Base-by-base conservation (phyloP, 2,888 invertebrate species). In the Lissonota sp. region DNA sequence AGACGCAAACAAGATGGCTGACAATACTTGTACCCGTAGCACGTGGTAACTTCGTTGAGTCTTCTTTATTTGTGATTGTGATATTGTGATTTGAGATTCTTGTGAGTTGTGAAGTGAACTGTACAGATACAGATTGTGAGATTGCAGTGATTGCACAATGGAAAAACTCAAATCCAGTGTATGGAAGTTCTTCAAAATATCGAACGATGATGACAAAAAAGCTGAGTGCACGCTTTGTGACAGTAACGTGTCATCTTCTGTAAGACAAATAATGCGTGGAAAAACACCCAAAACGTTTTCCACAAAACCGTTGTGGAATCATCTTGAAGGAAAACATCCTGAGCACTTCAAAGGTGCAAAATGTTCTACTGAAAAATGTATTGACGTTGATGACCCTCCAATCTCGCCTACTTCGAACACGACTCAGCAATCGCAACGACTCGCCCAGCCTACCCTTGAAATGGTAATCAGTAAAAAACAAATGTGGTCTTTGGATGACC, bases 401-500 rank as follows among this genome's bases (percentile, higher is more conserved):
- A 10, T 44, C 7, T 6, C 44, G 7, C 10, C 44, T 6, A 4
- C 6, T 44, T 44, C 6, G 44, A 10, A 62, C 26, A 26, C 26
- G 26, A 26, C 26, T 26, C 26, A 26, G 26, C 26, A 26, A 26
- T 1, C 26, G 26, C 26, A 26, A 26, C 26, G 26, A 26, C 26
- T 26, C 26, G 26, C 26, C 26, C 57, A 70, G 39, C 66, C 63
- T 57, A 70, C 62, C 64, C 75, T 82, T 46, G 62, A 82, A 72
- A 58, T 55, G 69, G 71, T 58, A 78, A 82, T 70, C 14, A 70
- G 58, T 12, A 70, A 76, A 60, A 71, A 72, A 62, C 14, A 71
- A 46, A 69, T 76, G 70, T 77, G 71, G 72, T 71, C 71, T 63
- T 62, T 77, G 55, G 55, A 77, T 55, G 77, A 77, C 63, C 39